These are phyloP conservation scores for Anableps anableps DNA, from an alignment of 2,797 vertebrate species.

Conservation along the genomic window DNA sequence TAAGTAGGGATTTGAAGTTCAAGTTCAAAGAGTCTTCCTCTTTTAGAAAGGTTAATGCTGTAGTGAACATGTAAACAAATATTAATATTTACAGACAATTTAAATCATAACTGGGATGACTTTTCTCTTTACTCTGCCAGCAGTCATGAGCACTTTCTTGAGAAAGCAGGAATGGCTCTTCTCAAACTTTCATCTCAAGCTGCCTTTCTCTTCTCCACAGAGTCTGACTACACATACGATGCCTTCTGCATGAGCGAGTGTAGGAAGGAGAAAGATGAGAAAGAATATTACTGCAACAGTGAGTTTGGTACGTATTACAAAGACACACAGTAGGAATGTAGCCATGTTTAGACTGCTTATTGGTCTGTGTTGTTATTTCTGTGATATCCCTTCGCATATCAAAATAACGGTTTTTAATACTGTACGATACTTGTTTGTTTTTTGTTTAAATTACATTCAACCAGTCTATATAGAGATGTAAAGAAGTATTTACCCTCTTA, in stretches of 20 bases:
- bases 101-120: not conserved
- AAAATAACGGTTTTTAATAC: not conserved
- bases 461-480: too few species aligned
- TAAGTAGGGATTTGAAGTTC: not conserved
- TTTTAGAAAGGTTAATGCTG: not conserved
- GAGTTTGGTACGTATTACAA: slow-evolving; percentile 79
- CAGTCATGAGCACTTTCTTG: slow-evolving; percentile 57
- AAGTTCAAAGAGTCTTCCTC: not conserved
- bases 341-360: not conserved
- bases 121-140: slow-evolving; percentile 32
- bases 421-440: not conserved
- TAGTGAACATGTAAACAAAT: not conserved
- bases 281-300: slow-evolving; percentile 82
- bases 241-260: slow-evolving; percentile 83
- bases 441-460: not conserved
- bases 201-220: slow-evolving; percentile 55
- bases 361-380: not conserved
- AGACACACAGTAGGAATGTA: not conserved
- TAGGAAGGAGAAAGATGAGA: slow-evolving; percentile 84
- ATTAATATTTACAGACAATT: not conserved
- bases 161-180: slow-evolving; percentile 23
- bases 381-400: not conserved
- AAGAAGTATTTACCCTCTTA: not conserved
- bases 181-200: slow-evolving; percentile 16
- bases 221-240: slow-evolving; percentile 81